phyloP scores from a whole-genome alignment of 2,888 invertebrate species.

The Auanema sp. region DNA sequence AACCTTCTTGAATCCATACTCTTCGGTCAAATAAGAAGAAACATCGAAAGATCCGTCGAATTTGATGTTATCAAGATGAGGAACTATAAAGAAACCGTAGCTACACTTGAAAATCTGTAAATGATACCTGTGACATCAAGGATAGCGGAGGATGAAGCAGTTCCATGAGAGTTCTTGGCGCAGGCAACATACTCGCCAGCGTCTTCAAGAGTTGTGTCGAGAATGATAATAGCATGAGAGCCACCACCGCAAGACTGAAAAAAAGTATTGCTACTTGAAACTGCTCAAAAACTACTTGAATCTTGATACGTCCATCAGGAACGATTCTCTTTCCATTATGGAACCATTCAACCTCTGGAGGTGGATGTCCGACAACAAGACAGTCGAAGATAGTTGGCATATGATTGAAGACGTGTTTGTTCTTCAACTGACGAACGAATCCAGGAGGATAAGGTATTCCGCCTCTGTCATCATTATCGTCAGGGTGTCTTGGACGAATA shows the following conservation, averaged over 20 bases:
- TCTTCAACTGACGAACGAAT: slow-evolving; percentile 63
- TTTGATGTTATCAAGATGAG: slow-evolving; percentile 62
- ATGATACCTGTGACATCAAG: slow-evolving; percentile 58
- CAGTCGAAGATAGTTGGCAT: slow-evolving; percentile 65
- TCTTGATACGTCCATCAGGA: slow-evolving; percentile 66
- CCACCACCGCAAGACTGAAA: slow-evolving; percentile 57
- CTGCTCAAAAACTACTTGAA: slow-evolving; percentile 55
- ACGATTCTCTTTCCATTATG: slow-evolving; percentile 67
- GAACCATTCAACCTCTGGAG: slow-evolving; percentile 62
- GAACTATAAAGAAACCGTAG: slow-evolving; percentile 29
- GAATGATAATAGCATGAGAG: slow-evolving; percentile 62
- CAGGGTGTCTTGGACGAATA: slow-evolving; percentile 50
- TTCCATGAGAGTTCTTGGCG: slow-evolving; percentile 60
- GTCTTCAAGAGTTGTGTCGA: slow-evolving; percentile 60
- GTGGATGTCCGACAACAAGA: slow-evolving; percentile 60
- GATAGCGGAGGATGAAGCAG: slow-evolving; percentile 58
- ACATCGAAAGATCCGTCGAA: slow-evolving; percentile 61
- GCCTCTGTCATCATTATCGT: slow-evolving; percentile 38
- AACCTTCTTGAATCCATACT: slow-evolving; percentile 62
- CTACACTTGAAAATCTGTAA: neutral
- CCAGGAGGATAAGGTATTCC: slow-evolving; percentile 64
- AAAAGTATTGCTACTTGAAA: neutral
- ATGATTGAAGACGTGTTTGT: slow-evolving; percentile 64
- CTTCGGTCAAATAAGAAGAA: slow-evolving; percentile 62
- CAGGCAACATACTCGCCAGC: slow-evolving; percentile 62